Conservation (phyloP, 2,797 vertebrate genomes). For the Paratrypauchen microcephalus region DNA sequence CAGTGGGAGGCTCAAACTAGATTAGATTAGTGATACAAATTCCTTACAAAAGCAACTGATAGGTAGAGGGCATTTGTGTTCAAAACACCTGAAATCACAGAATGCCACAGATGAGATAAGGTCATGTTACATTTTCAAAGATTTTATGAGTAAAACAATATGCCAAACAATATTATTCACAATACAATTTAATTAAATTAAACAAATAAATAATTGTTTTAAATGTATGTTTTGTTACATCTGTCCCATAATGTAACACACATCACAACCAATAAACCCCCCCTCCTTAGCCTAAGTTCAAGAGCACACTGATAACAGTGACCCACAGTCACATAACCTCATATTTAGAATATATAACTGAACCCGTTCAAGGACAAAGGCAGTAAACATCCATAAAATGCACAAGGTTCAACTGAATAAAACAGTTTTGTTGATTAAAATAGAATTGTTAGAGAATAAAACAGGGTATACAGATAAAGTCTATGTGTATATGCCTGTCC, state of each 20-base stretch:
- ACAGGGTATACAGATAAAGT: background rate
- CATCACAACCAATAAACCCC: constrained; percentile 11
- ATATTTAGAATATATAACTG: background rate
- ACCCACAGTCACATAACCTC: background rate
- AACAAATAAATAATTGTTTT: constrained; percentile 5
- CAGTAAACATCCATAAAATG: constrained; percentile 1
- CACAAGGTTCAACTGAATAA: background rate
- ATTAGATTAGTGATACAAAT: constrained; percentile 23
- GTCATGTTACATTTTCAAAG: background rate
- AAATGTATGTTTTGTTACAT: constrained; percentile 1
- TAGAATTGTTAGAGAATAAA: too few species aligned
- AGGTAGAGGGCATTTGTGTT: constrained; percentile 2
- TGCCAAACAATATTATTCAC: background rate
- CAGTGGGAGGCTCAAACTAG: constrained; percentile 10
- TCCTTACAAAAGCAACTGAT: constrained; percentile 15
- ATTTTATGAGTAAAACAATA: background rate
- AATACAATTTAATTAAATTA: background rate
- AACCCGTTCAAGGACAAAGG: constrained; percentile 11
- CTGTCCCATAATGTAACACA: constrained; percentile 22
- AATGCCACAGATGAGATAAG: background rate
- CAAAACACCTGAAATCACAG: constrained; percentile 4
- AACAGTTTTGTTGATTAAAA: too few species aligned
- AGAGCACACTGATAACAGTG: constrained; percentile 31
- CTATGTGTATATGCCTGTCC: background rate
- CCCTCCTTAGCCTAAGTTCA: constrained; percentile 10